These are phyloP conservation scores for Penaeus japonicus DNA, from an alignment of 1,140 invertebrate species.

Conservation along the genomic window DNA sequence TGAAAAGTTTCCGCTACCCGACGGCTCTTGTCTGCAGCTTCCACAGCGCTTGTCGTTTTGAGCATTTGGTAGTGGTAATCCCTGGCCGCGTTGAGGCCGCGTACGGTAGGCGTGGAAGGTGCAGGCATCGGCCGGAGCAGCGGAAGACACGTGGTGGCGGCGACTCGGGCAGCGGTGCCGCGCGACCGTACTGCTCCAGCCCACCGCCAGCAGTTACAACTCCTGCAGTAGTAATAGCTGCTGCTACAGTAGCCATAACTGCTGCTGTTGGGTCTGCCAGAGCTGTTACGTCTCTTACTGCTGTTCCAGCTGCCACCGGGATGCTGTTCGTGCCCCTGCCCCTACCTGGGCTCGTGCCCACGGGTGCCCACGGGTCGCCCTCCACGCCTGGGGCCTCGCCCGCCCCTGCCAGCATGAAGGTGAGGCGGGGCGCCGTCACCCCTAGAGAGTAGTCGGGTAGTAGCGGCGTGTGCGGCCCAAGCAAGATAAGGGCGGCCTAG, in stretches of 20 bases:
- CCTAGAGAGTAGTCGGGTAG: constrained; percentile 4
- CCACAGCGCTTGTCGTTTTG: constrained; percentile 20
- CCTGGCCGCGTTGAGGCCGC: constrained; percentile 18
- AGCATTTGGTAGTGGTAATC: not conserved
- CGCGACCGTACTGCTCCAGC: no score
- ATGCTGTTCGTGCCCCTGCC: constrained; percentile 60
- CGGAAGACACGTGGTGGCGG: constrained; percentile 33
- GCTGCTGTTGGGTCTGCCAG: no score
- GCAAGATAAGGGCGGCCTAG: not conserved
- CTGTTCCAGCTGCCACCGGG: constrained; percentile 29
- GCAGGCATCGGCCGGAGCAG: constrained; percentile 33
- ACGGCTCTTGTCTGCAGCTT: constrained; percentile 35
- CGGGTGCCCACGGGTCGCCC: constrained; percentile 57
- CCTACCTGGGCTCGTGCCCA: constrained; percentile 54
- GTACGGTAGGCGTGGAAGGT: constrained; percentile 24
- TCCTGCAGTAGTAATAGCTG: no score
- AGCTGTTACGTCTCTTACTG: not conserved
- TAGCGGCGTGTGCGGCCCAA: not conserved
- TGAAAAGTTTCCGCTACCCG: constrained; percentile 24
- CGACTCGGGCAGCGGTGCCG: not conserved
- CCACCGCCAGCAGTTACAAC: no score
- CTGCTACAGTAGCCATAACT: no score
- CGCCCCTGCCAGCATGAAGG: constrained; percentile 58
- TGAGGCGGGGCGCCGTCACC: constrained; percentile 46
- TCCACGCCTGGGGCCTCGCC: constrained; percentile 58